Evolutionary conservation across 1,140 invertebrate genomes (phyloP).

Genomic region (Rhagoletis zephyria): DNA sequence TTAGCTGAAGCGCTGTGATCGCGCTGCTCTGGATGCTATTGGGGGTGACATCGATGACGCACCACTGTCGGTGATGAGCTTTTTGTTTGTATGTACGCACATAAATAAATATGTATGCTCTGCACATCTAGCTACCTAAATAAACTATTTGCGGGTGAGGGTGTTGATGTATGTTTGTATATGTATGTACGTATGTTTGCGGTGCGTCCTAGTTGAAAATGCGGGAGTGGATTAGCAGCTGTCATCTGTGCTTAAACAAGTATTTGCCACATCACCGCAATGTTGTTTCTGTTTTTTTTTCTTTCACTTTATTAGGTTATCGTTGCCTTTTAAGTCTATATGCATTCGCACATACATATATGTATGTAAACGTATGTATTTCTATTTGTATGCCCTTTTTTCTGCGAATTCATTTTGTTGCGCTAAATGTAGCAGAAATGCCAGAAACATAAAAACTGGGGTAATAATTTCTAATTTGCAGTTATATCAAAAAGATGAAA

Average conservation of each 20-base stretch:
- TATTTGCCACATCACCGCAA: not conserved
- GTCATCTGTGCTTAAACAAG: conserved; percentile 49
- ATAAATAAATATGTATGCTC: not conserved
- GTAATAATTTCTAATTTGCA: conserved; percentile 51
- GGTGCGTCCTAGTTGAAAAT: not conserved
- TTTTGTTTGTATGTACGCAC: not conserved
- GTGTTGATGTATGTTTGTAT: not conserved
- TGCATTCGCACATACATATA: not conserved
- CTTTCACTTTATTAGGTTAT: not conserved
- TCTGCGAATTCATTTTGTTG: conserved; percentile 13
- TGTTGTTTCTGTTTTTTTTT: conserved; percentile 4
- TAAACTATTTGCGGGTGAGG: not conserved
- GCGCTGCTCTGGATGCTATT: not conserved
- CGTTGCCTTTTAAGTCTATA: not conserved
- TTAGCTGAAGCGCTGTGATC: not conserved
- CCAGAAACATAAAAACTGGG: conserved; percentile 13
- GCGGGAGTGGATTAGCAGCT: conserved; percentile 43
- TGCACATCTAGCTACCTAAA: not conserved
- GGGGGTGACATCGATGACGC: conserved; percentile 28
- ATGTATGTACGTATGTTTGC: not conserved
- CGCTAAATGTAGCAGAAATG: conserved; percentile 26
- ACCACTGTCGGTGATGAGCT: not conserved
- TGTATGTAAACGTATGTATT: not conserved
- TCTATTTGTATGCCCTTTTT: no score
- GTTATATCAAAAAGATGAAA: conserved; percentile 48